These are phyloP conservation scores for Aphrophora alni DNA, from an alignment of 2,888 invertebrate species.

Conservation along the genomic window DNA sequence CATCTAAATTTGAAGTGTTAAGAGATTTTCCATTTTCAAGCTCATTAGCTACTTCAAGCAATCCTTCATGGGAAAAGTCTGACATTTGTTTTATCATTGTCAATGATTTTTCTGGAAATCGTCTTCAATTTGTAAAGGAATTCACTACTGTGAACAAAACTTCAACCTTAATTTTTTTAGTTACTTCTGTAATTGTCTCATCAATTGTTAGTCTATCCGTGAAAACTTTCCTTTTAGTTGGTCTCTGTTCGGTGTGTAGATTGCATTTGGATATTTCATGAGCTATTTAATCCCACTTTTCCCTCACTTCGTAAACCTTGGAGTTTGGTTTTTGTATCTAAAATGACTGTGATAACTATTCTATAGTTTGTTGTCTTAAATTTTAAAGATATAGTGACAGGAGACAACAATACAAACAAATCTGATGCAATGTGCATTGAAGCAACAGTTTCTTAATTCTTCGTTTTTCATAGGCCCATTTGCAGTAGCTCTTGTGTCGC, in stretches of 20 bases:
- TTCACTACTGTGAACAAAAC: background rate
- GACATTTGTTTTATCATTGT: background rate
- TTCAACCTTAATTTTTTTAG: conserved; percentile 23
- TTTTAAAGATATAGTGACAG: conserved; percentile 18
- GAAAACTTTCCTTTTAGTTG: too few species aligned
- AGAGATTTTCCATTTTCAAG: too few species aligned
- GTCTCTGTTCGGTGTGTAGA: too few species aligned
- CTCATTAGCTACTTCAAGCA: background rate
- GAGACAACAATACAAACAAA: background rate
- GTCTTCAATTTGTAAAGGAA: background rate
- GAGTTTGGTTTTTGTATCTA: background rate
- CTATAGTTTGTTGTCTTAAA: background rate
- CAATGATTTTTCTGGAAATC: conserved; percentile 18
- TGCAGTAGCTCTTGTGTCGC: conserved; percentile 4
- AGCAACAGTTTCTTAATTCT: background rate
- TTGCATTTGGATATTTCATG: too few species aligned
- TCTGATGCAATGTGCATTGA: conserved; percentile 19
- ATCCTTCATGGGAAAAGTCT: conserved; percentile 9
- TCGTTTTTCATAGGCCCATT: conserved; percentile 11
- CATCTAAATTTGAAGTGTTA: background rate
- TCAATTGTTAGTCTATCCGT: too few species aligned
- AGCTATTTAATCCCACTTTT: too few species aligned
- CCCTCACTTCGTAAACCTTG: too few species aligned
- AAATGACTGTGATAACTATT: background rate
- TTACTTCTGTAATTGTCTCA: too few species aligned